Percentiles rank a stretch among this genome's conserved stretches.
These are phyloP conservation scores for Aegotheles bennettii DNA, from an alignment of 2,113 vertebrate genomes.

Conservation along the genomic window DNA sequence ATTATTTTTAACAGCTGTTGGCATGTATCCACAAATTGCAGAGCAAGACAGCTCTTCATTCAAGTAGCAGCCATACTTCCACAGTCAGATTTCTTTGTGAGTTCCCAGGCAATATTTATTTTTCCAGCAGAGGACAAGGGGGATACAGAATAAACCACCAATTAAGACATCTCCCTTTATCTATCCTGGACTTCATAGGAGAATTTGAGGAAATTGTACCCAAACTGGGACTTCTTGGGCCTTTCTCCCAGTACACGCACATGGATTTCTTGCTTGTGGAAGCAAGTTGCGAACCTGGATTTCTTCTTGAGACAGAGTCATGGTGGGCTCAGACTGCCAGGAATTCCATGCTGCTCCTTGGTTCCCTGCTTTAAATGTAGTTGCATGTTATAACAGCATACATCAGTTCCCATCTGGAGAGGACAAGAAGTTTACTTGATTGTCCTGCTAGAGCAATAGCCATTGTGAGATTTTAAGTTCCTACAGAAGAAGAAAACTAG, in stretches of 20 bases:
- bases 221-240: background rate
- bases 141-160: background rate
- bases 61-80: background rate
- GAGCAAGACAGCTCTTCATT: background rate
- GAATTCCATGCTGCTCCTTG: background rate
- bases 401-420: background rate
- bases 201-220: background rate
- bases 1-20: background rate
- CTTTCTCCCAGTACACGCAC: background rate
- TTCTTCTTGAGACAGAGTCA: background rate
- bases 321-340: background rate
- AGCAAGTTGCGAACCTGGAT: background rate
- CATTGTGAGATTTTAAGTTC: background rate
- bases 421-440: background rate
- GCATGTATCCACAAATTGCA: background rate
- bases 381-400: background rate
- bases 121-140: background rate
- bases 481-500: background rate
- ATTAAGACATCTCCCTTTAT: background rate
- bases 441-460: background rate
- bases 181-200: background rate
- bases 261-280: background rate
- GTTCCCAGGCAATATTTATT: background rate
- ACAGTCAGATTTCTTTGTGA: background rate
- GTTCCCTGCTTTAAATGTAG: background rate